A percentile compares a stretch with the other conserved stretches of the same genome.
Conservation (phyloP, 2,797 vertebrate genomes). For the Eulemur coronatus region DNA sequence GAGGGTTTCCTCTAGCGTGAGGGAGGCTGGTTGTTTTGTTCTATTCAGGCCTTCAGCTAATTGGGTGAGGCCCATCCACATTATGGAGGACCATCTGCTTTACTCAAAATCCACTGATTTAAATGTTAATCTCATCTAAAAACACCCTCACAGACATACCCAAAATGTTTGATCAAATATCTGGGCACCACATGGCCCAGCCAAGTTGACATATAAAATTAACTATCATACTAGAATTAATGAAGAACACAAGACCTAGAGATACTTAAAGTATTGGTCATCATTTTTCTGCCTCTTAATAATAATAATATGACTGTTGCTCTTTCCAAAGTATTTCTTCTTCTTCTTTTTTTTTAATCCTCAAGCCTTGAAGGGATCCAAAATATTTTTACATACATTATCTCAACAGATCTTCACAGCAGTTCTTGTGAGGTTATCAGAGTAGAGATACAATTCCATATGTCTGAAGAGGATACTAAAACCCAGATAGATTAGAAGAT, state of each 20-base stretch:
- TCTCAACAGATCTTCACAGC: background rate
- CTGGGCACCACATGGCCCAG: background rate
- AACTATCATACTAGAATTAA: background rate
- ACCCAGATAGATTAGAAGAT: background rate
- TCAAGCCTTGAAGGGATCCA: background rate
- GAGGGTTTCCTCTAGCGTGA: background rate
- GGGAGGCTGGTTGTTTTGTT: background rate
- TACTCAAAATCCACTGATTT: background rate
- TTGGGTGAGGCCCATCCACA: background rate
- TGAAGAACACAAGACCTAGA: background rate
- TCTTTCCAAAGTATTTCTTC: conserved; percentile 27
- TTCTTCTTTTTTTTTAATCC: too few relatives aligned
- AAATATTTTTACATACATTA: background rate
- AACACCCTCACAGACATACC: background rate
- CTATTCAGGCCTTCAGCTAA: background rate
- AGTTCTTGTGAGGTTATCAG: background rate
- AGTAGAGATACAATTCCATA: background rate
- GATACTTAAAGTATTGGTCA: conserved; percentile 1
- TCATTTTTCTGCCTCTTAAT: background rate
- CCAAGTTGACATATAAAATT: background rate
- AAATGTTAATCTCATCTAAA: conserved; percentile 12
- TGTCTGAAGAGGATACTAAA: background rate
- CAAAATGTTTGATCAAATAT: conserved; percentile 19
- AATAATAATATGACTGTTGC: background rate
- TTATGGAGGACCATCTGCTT: background rate